These are phyloP conservation scores for Drosophila ironensis DNA, from an alignment of 1,140 invertebrate genomes.

Conservation along the genomic window DNA sequence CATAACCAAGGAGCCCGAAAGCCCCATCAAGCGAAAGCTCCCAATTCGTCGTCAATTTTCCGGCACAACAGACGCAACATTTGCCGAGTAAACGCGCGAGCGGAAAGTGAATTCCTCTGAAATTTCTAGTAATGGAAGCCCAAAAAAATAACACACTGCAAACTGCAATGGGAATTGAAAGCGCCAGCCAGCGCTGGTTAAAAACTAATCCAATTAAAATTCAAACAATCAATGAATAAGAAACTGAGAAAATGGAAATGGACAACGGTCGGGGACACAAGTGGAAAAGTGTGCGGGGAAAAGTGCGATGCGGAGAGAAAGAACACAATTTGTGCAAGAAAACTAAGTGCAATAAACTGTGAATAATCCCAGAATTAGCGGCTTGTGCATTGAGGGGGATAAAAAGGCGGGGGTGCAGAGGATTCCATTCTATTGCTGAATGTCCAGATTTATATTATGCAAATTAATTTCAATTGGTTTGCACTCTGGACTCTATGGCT, in stretches of 20 bases:
- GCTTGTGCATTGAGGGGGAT: slow-evolving; percentile 31
- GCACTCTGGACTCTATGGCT: slow-evolving; percentile 60
- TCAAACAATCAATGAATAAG: slow-evolving; percentile 24
- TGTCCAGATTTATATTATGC: slow-evolving; percentile 74
- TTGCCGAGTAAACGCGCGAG: slow-evolving; percentile 60
- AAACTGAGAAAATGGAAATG: neutral
- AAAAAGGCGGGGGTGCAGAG: slow-evolving; percentile 7
- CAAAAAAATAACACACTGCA: too few relatives aligned
- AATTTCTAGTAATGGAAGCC: slow-evolving; percentile 14
- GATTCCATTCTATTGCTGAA: slow-evolving; percentile 67
- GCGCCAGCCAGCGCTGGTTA: slow-evolving; percentile 6
- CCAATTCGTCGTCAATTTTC: slow-evolving; percentile 81
- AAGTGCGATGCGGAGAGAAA: slow-evolving; percentile 20
- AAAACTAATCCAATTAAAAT: slow-evolving; percentile 25
- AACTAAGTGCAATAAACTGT: slow-evolving; percentile 78
- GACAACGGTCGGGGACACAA: neutral
- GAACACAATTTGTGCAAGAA: slow-evolving; percentile 63
- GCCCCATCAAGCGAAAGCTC: slow-evolving; percentile 64
- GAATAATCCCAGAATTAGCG: slow-evolving; percentile 70
- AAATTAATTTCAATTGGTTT: slow-evolving; percentile 81
- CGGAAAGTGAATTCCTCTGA: slow-evolving; percentile 45
- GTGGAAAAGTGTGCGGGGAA: neutral
- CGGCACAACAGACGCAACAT: slow-evolving; percentile 81
- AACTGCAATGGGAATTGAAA: slow-evolving; percentile 8
- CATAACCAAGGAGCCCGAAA: slow-evolving; percentile 43